phyloP scores from a whole-genome alignment of 2,113 vertebrate genomes.

The Cochlearius cochlearius region DNA sequence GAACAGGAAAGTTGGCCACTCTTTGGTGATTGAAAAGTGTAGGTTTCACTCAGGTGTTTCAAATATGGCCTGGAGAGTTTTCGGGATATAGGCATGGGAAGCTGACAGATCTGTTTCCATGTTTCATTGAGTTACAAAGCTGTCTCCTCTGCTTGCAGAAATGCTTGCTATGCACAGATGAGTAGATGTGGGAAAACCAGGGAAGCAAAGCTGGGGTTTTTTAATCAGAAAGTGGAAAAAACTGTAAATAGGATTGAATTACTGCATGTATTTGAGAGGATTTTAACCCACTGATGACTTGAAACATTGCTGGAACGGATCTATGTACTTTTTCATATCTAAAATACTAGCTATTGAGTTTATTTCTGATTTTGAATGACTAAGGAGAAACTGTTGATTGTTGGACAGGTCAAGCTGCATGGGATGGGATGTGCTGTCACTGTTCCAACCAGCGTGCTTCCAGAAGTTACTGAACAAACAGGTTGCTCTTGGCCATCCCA shows the following conservation, averaged over 20 bases:
- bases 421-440: background rate
- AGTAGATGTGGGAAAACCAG: background rate
- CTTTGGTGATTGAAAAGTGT: background rate
- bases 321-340: accelerated
- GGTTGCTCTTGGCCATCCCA: background rate
- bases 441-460: background rate
- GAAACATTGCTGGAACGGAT: background rate
- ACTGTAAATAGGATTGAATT: background rate
- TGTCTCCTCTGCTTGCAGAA: background rate
- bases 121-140: background rate
- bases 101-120: background rate
- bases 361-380: background rate
- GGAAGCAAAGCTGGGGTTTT: background rate
- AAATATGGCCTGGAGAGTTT: background rate
- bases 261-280: background rate
- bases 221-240: background rate
- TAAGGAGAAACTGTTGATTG: background rate
- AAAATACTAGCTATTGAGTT: background rate
- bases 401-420: background rate
- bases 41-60: background rate
- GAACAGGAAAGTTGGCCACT: background rate
- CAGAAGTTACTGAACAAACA: background rate
- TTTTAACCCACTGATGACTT: background rate
- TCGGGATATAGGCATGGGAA: background rate
- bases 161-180: background rate